Evolutionary conservation across 2,888 invertebrate species (phyloP), one percentile per base, ranked within the genome.

Genomic region (Apoda limacodes): DNA sequence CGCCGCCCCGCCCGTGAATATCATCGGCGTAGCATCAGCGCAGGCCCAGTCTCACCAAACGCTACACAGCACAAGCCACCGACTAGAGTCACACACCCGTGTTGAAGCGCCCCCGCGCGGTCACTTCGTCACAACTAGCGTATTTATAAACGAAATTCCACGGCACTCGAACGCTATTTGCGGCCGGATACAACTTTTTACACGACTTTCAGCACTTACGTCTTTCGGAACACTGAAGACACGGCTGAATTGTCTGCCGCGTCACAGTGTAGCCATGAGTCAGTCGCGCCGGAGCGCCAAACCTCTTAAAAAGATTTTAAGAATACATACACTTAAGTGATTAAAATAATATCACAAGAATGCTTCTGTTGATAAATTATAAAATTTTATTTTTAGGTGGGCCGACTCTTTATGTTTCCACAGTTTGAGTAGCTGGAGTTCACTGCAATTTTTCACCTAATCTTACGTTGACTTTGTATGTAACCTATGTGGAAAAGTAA

Each of bases 141-240:
- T 78, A 78, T 78, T 78, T 72, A 76, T 78, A 78, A 76, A 72
- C 69, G 65, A 55, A 74, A 78, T 76, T 69, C 76, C 74, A 61
- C 62, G 7, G 7, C 17, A 17, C 7, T 17, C 17, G 55, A 63
- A 60, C 60, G 63, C 64, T 67, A 66, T 69, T 64, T 67, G 54
- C 55, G 54, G 71, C 70, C 74, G 76, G 76, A 74, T 78, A 75
- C 72, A 69, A 70, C 76, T 76, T 76, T 75, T 75, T 74, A 75
- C 78, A 76, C 78, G 78, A 76, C 76, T 75, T 67, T 72, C 78
- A 49, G 71, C 76, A 78, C 78, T 80, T 78, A 75, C 75, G 72
- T 58, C 75, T 69, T 64, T 56, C 72, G 64, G 64, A 71, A 65
- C 65, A 78, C 78, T 80, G 78, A 71, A 65, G 64, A 65, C 60